Evolutionary conservation across 2,888 invertebrate species (phyloP).

Genomic region (Falcaria lacertinaria): DNA sequence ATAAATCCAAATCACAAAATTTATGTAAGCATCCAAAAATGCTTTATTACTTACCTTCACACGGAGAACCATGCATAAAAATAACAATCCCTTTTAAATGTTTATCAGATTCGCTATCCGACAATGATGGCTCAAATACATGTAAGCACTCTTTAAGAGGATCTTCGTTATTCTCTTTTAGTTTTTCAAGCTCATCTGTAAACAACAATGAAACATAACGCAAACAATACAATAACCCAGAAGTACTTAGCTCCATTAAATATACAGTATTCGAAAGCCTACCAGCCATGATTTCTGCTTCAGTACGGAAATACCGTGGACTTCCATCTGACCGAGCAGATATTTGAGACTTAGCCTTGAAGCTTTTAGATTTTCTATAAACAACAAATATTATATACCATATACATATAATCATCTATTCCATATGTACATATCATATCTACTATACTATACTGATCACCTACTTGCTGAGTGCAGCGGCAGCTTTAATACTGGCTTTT

Average conservation of each 20-base stretch:
- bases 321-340: conserved; percentile 21
- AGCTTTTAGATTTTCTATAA: conserved; percentile 49
- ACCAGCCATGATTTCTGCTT: conserved; percentile 61
- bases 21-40: too few relatives aligned
- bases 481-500: conserved; percentile 26
- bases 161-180: conserved; percentile 50
- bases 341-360: conserved; percentile 31
- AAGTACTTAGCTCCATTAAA: too few relatives aligned
- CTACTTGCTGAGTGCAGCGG: conserved; percentile 35
- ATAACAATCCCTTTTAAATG: conserved; percentile 53
- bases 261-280: not conserved
- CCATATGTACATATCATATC: not conserved
- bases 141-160: conserved; percentile 53
- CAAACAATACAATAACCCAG: too few relatives aligned
- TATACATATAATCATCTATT: not conserved
- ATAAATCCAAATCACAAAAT: too few relatives aligned
- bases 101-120: conserved; percentile 27
- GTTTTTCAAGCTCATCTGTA: conserved; percentile 51
- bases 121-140: conserved; percentile 25
- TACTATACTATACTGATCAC: not conserved
- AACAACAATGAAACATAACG: conserved; percentile 5
- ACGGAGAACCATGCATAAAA: conserved; percentile 63
- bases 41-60: conserved; percentile 47
- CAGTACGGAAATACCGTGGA: conserved; percentile 42
- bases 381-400: conserved; percentile 9